Base-by-base conservation (phyloP, 2,888 invertebrate species). In the Uropetala carovei region DNA sequence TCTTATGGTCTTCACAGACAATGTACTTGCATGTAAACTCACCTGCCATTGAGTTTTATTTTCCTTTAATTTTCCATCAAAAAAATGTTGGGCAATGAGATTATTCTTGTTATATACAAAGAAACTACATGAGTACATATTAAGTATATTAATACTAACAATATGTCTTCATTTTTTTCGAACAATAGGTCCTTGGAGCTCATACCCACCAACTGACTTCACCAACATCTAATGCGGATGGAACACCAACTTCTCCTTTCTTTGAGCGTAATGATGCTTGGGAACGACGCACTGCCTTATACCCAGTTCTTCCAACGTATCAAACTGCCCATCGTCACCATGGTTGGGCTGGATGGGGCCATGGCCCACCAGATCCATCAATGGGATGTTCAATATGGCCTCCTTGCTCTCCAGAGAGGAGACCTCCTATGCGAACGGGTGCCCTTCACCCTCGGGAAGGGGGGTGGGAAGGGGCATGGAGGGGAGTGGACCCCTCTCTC, bases 51-150 rank as follows among this genome's bases (percentile, higher is more conserved):
- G 43, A 43, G 43, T 43, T 43, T 43, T 43, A 43, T 43, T 43
- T 43, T 43, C 43, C 5, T 5, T 5, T 43, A 43, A 43, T n/a
- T n/a, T n/a, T n/a, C 16, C 16, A 16, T 16, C 1, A 22, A 68
- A n/a, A 3, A 22, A 22, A 68, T 68, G 68, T 68, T n/a, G 4
- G 68, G 16, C 4, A 68, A 22, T n/a, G 3, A 22, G 1, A 84
- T 84, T 92, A 93, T 93, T 85, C 92, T 95, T 95, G 95, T 95
- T 3, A 93, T 96, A 93, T 96, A 96, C 93, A 95, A 96, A n/a
- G 95, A 96, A 93, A 96, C 96, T 93, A 96, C 64, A 13, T 92
- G 43, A 43, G 43, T 43, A 43, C 43, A 43, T 43, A 43, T 43
- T 5, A 43, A 43, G 3, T 43, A 5, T 43, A 43, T 43, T 43